Evolutionary conservation across 2,797 vertebrate species (phyloP).

Genomic region (Clarias pachynema): DNA sequence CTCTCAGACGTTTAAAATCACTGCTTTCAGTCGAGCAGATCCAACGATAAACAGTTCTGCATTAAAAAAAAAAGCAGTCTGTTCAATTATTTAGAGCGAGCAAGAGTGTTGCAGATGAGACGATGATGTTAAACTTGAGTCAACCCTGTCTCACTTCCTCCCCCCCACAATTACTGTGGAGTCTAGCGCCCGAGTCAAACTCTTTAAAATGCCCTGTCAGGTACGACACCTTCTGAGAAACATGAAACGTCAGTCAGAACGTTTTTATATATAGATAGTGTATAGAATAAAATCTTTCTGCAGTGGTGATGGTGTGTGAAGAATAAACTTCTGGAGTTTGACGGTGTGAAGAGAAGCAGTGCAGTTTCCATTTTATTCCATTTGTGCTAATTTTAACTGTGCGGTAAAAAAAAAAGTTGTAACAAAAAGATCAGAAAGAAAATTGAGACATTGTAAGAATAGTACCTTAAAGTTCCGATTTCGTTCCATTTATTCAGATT

Average conservation of each 20-base stretch:
- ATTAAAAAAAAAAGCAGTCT: conserved; percentile 42
- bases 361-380: not conserved
- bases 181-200: conserved; percentile 23
- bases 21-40: not conserved
- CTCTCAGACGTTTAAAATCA: not conserved
- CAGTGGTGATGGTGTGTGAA: not conserved
- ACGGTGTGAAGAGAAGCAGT: conserved; percentile 1
- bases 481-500: too few relatives aligned
- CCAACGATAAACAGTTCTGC: not conserved
- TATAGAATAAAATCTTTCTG: not conserved
- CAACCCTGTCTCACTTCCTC: conserved; percentile 60
- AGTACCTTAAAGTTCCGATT: too few relatives aligned
- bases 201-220: conserved; percentile 18
- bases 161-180: conserved; percentile 51
- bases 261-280: not conserved
- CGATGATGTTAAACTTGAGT: conserved; percentile 69
- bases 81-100: conserved; percentile 63
- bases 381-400: not conserved
- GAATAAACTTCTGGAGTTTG: not conserved
- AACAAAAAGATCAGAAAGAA: too few relatives aligned
- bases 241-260: conserved; percentile 8
- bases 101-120: conserved; percentile 71
- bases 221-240: not conserved
- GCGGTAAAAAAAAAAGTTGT: too few relatives aligned
- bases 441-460: too few relatives aligned